Conservation (phyloP, 2,113 vertebrate genomes). For the Sceloporus undulatus region DNA sequence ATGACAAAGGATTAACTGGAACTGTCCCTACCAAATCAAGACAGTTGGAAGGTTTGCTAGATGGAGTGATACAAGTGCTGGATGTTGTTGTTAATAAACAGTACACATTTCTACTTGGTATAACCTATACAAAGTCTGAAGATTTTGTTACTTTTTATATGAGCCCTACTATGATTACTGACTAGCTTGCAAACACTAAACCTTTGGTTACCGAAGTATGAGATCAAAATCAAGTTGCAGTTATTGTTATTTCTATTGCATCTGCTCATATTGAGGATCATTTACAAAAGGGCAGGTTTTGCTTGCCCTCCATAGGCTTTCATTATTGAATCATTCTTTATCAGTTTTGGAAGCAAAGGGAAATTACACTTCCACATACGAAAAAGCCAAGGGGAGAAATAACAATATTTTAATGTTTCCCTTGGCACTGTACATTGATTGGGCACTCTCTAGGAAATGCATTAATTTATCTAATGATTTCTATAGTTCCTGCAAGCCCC, state of each 20-base stretch:
- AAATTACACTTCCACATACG: constrained; percentile 34
- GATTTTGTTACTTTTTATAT: rapidly evolving
- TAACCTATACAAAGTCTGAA: neutral
- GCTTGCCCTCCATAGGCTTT: constrained; percentile 1
- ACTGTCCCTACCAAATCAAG: neutral
- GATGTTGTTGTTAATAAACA: neutral
- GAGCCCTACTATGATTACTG: neutral
- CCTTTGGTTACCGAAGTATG: neutral
- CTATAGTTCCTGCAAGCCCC: no score
- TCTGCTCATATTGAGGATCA: neutral
- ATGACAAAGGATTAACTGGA: no score
- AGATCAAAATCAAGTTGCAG: neutral
- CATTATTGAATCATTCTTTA: constrained; percentile 27
- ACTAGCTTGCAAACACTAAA: neutral
- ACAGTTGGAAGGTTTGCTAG: neutral
- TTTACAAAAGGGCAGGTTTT: neutral
- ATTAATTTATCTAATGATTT: constrained; percentile 3
- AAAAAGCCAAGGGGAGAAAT: constrained; percentile 34
- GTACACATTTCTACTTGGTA: neutral
- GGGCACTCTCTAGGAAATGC: constrained; percentile 21
- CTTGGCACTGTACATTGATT: neutral
- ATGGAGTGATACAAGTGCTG: neutral
- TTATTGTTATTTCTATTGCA: neutral
- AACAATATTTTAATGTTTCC: neutral
- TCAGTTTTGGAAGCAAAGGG: constrained; percentile 40